Conservation (phyloP, 2,888 invertebrate species). For the Nomada ruficornis region DNA sequence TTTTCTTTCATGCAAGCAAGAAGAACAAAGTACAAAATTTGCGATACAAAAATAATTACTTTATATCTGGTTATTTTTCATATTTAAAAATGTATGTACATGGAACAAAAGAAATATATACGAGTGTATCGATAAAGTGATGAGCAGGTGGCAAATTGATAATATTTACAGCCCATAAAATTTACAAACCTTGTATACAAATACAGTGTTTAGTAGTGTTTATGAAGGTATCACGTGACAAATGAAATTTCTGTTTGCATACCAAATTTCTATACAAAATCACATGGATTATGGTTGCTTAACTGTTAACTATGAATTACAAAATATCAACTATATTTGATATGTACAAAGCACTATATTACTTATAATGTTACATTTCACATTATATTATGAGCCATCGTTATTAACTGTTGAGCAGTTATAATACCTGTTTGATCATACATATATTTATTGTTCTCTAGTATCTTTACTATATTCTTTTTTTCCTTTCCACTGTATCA, state of each 20-base stretch:
- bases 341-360: conserved; percentile 38
- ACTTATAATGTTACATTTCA: conserved; percentile 53
- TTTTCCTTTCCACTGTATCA: background rate
- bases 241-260: conserved; percentile 29
- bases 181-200: conserved; percentile 55
- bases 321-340: conserved; percentile 30
- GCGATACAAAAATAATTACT: conserved; percentile 49
- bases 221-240: conserved; percentile 44
- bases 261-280: conserved; percentile 33
- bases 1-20: conserved; percentile 54
- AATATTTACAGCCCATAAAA: conserved; percentile 31
- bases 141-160: conserved; percentile 28
- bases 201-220: conserved; percentile 47
- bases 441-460: conserved; percentile 36
- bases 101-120: conserved; percentile 35
- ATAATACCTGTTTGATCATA: conserved; percentile 38
- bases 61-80: conserved; percentile 33
- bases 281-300: conserved; percentile 29
- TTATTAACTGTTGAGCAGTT: conserved; percentile 18
- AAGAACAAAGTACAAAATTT: conserved; percentile 53
- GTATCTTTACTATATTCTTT: conserved; percentile 18
- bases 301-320: conserved; percentile 45
- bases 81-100: conserved; percentile 47
- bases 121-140: conserved; percentile 22
- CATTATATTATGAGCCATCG: conserved; percentile 33